Percentiles rank a stretch among this genome's conserved stretches.
Evolutionary conservation across 2,113 vertebrate species (phyloP).

Genomic region (Pseudopodoces humilis): DNA sequence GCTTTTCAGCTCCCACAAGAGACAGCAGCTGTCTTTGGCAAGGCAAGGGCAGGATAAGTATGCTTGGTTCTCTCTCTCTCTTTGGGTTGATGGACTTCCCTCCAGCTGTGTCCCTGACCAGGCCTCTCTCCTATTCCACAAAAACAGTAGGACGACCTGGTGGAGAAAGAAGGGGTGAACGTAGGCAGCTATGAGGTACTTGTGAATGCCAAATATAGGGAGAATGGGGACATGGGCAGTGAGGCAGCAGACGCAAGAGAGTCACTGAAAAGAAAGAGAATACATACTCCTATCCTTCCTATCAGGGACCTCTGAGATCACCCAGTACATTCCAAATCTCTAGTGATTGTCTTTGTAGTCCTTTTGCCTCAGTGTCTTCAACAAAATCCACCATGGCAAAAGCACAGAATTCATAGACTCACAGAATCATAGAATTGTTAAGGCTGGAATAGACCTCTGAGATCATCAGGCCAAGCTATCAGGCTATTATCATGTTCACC

Average conservation of each 20-base stretch:
- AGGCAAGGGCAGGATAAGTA: not conserved
- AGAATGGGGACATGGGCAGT: accelerated
- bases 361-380: not conserved
- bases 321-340: not conserved
- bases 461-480: not conserved
- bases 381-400: not conserved
- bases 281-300: not conserved
- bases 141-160: not conserved
- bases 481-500: not conserved
- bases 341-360: not conserved
- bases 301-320: not conserved
- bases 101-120: not conserved
- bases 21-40: not conserved
- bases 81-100: not conserved
- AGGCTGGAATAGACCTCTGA: not conserved
- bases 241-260: not conserved
- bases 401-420: not conserved
- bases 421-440: accelerated
- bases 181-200: not conserved
- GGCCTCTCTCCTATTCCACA: not conserved
- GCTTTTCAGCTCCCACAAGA: not conserved
- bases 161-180: not conserved
- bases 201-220: not conserved
- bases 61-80: not conserved
- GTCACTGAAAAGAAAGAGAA: not conserved